phyloP scores from a whole-genome alignment of 2,797 vertebrate genomes.

The Adelosebastes latens region DNA sequence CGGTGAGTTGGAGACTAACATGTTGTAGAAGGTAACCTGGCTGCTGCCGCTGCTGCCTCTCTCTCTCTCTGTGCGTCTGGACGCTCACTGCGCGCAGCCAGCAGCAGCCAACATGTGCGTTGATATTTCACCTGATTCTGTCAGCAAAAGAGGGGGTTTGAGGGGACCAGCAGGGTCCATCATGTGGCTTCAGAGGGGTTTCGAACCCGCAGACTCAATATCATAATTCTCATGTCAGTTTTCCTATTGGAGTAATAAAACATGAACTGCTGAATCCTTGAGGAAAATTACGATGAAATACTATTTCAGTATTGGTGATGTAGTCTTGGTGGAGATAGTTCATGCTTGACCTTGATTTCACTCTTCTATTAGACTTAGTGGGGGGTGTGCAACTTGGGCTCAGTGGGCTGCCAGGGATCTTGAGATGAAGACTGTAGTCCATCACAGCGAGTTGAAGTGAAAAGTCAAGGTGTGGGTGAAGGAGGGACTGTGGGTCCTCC shows the following conservation, averaged over 20 bases:
- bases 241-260: not conserved
- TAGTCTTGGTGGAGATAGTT: not conserved
- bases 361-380: not conserved
- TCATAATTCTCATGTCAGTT: not conserved
- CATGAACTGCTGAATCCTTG: not conserved
- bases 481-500: not conserved
- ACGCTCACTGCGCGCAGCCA: not conserved
- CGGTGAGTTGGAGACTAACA: conserved; percentile 81
- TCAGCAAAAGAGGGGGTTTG: not conserved
- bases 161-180: not conserved
- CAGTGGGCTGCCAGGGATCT: not conserved
- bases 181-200: not conserved
- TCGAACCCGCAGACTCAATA: not conserved
- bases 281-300: not conserved
- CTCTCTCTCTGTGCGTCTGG: not conserved
- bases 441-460: not conserved
- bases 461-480: not conserved
- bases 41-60: no score
- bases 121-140: conserved; percentile 12
- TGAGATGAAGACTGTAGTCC: not conserved
- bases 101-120: not conserved
- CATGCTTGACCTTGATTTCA: not conserved
- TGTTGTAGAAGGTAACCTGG: not conserved
- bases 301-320: not conserved
- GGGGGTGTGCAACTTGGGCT: no score